Evolutionary conservation across 1,140 invertebrate species (phyloP), one percentile per base, ranked within the genome.

Genomic region (Apis dorsata): DNA sequence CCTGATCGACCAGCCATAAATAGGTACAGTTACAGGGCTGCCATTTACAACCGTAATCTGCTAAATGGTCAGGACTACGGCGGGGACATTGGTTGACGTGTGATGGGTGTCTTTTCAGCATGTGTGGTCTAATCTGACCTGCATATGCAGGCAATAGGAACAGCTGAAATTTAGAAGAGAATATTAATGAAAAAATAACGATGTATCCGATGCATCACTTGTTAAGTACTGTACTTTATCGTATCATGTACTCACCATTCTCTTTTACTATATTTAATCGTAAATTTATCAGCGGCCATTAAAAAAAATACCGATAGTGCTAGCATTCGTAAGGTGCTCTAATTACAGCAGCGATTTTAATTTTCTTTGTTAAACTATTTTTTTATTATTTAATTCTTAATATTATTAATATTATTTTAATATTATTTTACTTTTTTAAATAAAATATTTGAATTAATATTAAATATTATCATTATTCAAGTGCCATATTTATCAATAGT

Each of bases 21-120:
- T 96, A 97, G 97, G 96, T 97, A 97, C 94, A 97, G 97, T 96
- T 97, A 97, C 94, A 95, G 96, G 91, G 95, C 95, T 92, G 95
- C 95, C 91, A 96, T 96, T 93, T 96, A 96, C 94, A 95, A 95
- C 92, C 94, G 95, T 92, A 95, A 95, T 93, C 92, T 95, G 85
- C 93, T 94, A 86, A 95, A 95, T 90, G 94, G 94, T 90, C 92
- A 94, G 82, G 94, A 94, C 81, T 94, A 92, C 89, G 93, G 95
- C 91, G 94, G 94, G 93, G 96, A 96, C 93, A 95, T 96, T 95
- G 96, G 96, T 96, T 97, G 96, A 96, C 95, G 95, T 92, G 95
- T 96, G 93, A 95, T 96, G 95, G 96, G 95, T 94, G 95, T 96
- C 94, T 96, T 97, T 95, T 96, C 96, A 94, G 96, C 96, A 95